phyloP scores from a whole-genome alignment of 2,888 invertebrate genomes.

The Allygus modestus region DNA sequence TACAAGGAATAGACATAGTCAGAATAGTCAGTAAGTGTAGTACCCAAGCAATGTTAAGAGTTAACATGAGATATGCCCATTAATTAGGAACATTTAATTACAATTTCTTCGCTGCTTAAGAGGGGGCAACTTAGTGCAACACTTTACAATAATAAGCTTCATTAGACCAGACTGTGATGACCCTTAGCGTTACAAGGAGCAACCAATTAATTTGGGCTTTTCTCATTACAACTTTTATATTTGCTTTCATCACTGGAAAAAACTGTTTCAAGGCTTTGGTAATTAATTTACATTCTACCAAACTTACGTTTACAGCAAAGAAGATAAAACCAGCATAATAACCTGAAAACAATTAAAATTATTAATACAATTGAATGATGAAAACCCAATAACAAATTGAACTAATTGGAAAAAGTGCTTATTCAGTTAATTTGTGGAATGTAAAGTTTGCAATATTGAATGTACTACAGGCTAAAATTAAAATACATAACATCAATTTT shows the following conservation, averaged over 20 bases:
- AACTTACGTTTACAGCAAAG: not conserved
- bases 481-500: no score
- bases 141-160: conserved; percentile 40
- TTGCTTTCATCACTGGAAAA: not conserved
- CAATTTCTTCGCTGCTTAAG: not conserved
- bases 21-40: no score
- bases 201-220: conserved; percentile 40
- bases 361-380: no score
- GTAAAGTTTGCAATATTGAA: no score
- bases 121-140: not conserved
- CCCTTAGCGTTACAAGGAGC: not conserved
- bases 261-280: not conserved
- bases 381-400: no score
- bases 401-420: no score
- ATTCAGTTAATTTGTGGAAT: no score
- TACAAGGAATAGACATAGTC: no score
- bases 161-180: not conserved
- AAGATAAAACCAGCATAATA: not conserved
- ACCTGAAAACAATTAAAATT: conserved; percentile 5
- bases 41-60: not conserved
- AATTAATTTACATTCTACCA: not conserved
- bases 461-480: no score
- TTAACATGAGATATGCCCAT: not conserved
- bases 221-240: conserved; percentile 11
- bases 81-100: conserved; percentile 28